Conservation (phyloP, 2,113 vertebrate species). For the Brachyhypopomus gauderio region DNA sequence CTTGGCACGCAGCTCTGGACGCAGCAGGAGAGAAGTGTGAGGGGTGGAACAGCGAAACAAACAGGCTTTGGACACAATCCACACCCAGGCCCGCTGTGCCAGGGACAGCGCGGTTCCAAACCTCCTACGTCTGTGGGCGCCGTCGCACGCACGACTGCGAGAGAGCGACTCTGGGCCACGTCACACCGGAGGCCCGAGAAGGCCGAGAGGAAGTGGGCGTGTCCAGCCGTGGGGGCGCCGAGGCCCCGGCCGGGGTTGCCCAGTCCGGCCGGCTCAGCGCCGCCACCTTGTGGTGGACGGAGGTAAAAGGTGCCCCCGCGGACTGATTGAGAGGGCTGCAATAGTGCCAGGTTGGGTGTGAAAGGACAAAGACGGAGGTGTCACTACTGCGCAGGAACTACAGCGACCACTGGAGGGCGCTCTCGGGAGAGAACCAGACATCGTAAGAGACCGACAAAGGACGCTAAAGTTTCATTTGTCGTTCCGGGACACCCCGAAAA, state of each 20-base stretch:
- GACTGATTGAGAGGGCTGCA: constrained; percentile 15
- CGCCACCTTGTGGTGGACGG: too few relatives aligned
- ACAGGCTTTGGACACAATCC: constrained; percentile 51
- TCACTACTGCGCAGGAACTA: neutral
- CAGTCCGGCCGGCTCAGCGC: too few relatives aligned
- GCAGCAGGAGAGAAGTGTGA: constrained; percentile 23
- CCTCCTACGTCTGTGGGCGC: constrained; percentile 34
- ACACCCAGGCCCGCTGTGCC: constrained; percentile 36
- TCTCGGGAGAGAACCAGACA: neutral
- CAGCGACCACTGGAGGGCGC: neutral
- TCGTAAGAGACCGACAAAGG: neutral
- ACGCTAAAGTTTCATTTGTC: neutral
- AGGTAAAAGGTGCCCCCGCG: neutral
- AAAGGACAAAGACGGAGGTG: neutral
- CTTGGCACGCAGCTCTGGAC: constrained; percentile 42
- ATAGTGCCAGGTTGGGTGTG: constrained; percentile 4
- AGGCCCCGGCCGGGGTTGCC: too few relatives aligned
- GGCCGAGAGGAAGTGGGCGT: constrained; percentile 36
- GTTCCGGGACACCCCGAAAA: neutral
- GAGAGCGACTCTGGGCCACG: constrained; percentile 35
- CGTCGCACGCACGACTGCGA: constrained; percentile 36
- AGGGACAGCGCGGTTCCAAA: constrained; percentile 25
- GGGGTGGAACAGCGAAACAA: constrained; percentile 44
- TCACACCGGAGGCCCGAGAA: constrained; percentile 44
- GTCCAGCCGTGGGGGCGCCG: constrained; percentile 35